phyloP scores from a whole-genome alignment of 2,797 vertebrate genomes.

The Kryptolebias ocellatus region DNA sequence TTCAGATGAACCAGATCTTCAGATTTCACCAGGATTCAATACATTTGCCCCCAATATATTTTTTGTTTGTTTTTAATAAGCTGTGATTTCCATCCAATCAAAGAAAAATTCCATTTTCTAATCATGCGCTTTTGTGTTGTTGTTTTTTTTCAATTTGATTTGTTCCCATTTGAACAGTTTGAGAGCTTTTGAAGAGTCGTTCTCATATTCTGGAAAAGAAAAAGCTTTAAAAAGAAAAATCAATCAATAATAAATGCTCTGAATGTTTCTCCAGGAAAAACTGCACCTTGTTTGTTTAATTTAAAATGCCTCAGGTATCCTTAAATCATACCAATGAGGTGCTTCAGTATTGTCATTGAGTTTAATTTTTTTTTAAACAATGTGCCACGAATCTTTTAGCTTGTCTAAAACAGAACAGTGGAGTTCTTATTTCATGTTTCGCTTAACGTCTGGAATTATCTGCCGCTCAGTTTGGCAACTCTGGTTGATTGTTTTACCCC shows the following conservation, averaged over 20 bases:
- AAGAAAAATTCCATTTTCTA: conserved; percentile 22
- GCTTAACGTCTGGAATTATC: conserved; percentile 8
- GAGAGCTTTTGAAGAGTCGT: conserved; percentile 20
- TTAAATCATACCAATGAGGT: conserved; percentile 41
- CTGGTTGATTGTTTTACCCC: background rate
- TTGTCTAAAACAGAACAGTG: conserved; percentile 24
- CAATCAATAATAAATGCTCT: conserved; percentile 41
- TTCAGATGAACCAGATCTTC: conserved; percentile 8
- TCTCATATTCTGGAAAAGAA: conserved; percentile 12
- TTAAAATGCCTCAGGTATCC: conserved; percentile 37
- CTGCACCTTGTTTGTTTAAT: conserved; percentile 39
- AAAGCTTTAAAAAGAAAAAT: conserved; percentile 29
- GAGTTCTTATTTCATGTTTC: conserved; percentile 33
- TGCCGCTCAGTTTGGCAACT: conserved; percentile 14
- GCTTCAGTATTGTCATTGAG: conserved; percentile 14
- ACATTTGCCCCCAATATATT: conserved; percentile 15
- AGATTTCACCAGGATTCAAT: conserved; percentile 37
- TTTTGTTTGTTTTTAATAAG: conserved; percentile 6
- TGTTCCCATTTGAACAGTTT: conserved; percentile 27
- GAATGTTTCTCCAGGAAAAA: conserved; percentile 28
- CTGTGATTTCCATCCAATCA: conserved; percentile 30
- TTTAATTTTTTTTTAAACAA: conserved; percentile 49
- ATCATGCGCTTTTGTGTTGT: conserved; percentile 15
- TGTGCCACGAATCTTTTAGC: conserved; percentile 24
- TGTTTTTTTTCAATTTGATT: conserved; percentile 28